These are phyloP conservation scores for Drosophila tristis DNA, from an alignment of 1,140 invertebrate genomes.

Conservation along the genomic window DNA sequence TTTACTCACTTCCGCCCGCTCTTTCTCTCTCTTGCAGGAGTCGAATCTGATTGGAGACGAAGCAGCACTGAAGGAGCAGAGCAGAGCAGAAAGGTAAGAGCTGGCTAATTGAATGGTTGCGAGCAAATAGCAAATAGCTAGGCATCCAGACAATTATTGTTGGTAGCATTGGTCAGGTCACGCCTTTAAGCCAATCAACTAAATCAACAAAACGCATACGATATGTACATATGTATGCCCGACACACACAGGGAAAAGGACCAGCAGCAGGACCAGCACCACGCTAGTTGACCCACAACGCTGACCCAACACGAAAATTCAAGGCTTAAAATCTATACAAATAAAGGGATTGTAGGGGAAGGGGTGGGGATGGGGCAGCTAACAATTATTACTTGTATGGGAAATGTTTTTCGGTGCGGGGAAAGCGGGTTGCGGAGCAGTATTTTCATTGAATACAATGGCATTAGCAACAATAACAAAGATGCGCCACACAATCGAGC, in stretches of 20 bases:
- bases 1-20: slow-evolving; percentile 17
- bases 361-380: slow-evolving; percentile 6
- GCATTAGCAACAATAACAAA: slow-evolving; percentile 51
- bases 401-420: slow-evolving; percentile 46
- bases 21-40: slow-evolving; percentile 28
- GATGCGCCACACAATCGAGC: slow-evolving; percentile 47
- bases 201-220: slow-evolving; percentile 74
- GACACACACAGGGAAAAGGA: background rate
- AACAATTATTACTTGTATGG: slow-evolving; percentile 39
- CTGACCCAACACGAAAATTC: slow-evolving; percentile 55
- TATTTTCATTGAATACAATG: slow-evolving; percentile 55
- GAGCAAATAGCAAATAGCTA: slow-evolving; percentile 38
- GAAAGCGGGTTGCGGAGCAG: background rate
- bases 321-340: slow-evolving; percentile 60
- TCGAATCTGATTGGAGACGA: slow-evolving; percentile 8
- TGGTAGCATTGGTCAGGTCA: slow-evolving; percentile 49
- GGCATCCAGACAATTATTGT: slow-evolving; percentile 69
- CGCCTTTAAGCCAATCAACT: slow-evolving; percentile 73
- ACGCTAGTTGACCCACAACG: slow-evolving; percentile 4
- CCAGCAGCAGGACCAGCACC: too few relatives aligned
- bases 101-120: slow-evolving; percentile 53
- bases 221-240: slow-evolving; percentile 50
- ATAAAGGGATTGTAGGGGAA: slow-evolving; percentile 22
- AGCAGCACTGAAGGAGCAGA: slow-evolving; percentile 1
- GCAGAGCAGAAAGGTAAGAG: slow-evolving; percentile 31